phyloP scores from a whole-genome alignment of 2,113 vertebrate species.

The Poeciliopsis prolifica region DNA sequence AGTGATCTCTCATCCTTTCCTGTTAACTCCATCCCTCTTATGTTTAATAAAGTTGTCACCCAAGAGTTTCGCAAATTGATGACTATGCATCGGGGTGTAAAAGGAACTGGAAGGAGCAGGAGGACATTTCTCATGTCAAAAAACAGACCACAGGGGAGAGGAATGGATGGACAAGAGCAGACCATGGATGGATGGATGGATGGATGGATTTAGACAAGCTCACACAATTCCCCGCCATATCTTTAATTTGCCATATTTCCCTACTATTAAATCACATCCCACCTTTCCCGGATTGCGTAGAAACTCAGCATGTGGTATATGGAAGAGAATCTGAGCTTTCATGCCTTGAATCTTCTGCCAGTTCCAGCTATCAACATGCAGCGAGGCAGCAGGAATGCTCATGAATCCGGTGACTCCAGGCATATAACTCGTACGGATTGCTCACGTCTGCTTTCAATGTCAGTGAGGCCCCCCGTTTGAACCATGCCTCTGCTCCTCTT shows the following conservation, averaged over 20 bases:
- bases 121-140: background rate
- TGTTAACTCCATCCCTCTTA: conserved; percentile 26
- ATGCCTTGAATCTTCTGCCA: conserved; percentile 67
- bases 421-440: conserved; percentile 4
- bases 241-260: background rate
- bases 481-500: background rate
- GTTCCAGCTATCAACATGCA: conserved; percentile 72
- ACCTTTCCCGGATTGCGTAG: background rate
- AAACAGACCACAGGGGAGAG: no score
- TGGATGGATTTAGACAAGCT: no score
- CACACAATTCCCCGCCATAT: no score
- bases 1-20: conserved; percentile 10
- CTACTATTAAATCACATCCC: background rate
- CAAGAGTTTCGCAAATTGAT: conserved; percentile 80
- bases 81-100: conserved; percentile 51
- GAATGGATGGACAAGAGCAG: no score
- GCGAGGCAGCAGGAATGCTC: conserved; percentile 55
- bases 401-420: conserved; percentile 8
- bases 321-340: background rate
- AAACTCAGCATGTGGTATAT: background rate
- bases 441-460: conserved; percentile 12
- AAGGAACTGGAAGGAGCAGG: background rate
- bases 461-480: conserved; percentile 7
- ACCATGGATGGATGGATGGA: no score
- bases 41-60: conserved; percentile 89